phyloP scores from a whole-genome alignment of 2,797 vertebrate genomes.

The Leptoclinus maculatus region DNA sequence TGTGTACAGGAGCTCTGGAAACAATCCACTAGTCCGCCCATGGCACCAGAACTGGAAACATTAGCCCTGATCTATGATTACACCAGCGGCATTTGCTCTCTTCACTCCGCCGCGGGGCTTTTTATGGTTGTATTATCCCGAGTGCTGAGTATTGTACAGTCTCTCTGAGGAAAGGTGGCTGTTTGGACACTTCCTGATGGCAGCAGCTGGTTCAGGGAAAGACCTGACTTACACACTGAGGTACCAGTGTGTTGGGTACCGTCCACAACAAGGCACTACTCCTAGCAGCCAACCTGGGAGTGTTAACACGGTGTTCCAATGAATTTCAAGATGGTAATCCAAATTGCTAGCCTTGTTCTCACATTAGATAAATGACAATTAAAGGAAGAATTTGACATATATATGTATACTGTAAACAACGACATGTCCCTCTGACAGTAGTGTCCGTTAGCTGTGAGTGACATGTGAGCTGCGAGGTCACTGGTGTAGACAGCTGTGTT shows the following conservation, averaged over 20 bases:
- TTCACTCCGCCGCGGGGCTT: constrained; percentile 38
- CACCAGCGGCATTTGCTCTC: constrained; percentile 57
- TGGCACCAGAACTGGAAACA: constrained; percentile 67
- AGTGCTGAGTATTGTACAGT: constrained; percentile 29
- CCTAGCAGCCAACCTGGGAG: background rate
- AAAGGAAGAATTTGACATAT: background rate
- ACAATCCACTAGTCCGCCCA: constrained; percentile 64
- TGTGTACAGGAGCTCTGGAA: constrained; percentile 69
- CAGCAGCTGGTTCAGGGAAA: background rate
- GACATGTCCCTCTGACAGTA: background rate
- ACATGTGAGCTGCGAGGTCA: background rate
- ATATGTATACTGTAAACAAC: too few relatives aligned
- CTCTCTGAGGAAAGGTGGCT: constrained; percentile 17
- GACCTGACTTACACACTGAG: background rate
- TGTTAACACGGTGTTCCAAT: background rate
- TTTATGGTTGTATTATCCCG: constrained; percentile 49
- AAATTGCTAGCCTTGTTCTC: background rate
- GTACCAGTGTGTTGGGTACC: background rate
- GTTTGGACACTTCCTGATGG: background rate
- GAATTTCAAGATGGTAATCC: background rate
- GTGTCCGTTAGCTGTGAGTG: background rate
- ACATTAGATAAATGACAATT: background rate
- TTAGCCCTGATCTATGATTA: constrained; percentile 72
- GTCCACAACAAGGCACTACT: background rate
- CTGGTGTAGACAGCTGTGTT: background rate